Base-by-base conservation (phyloP, 1,140 invertebrate species). In the Anadara kagoshimensis region DNA sequence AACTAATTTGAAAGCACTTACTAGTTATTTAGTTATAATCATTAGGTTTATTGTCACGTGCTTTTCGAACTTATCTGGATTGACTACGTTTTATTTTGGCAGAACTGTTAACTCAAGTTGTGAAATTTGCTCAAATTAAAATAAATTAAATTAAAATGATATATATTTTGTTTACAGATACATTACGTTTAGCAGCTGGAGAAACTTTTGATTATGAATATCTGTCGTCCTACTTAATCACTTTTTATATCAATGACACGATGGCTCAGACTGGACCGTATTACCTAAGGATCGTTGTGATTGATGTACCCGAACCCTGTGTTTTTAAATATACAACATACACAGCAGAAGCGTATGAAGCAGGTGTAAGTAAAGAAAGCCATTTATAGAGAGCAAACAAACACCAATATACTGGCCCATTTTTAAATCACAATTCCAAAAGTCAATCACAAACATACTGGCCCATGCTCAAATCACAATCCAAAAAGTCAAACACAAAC, bases 121-220 rank as follows among this genome's bases (percentile, higher is more conserved):
- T n/a, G n/a, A n/a, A n/a, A n/a, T n/a, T n/a, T n/a, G n/a, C n/a
- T n/a, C n/a, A n/a, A n/a, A n/a, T n/a, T n/a, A n/a, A n/a, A n/a
- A n/a, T n/a, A n/a, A n/a, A n/a, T n/a, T n/a, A n/a, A n/a, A n/a
- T n/a, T n/a, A n/a, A n/a, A n/a, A n/a, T n/a, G n/a, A n/a, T n/a
- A n/a, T n/a, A n/a, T n/a, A n/a, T n/a, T n/a, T n/a, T n/a, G n/a
- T 47, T 58, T 75, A 24, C 56, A 75, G 73, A 44, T 64, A 62
- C 12, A 12, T 47, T 75, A 7, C 44, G 59, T 24, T 41, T 75
- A 20, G 22, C 53, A 51, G 29, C 44, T 16, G 54, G 61, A n/a
- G 65, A 70, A 54, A 43, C 45, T 10, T 75, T 75, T 61, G 68
- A 75, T 36, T 75, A 69, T 66, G 73, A 75, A 61, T 12, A 41